Percentiles rank a stretch among this genome's conserved stretches.
phyloP scores from a whole-genome alignment of 2,113 vertebrate species.

The Crotalus helleri region DNA sequence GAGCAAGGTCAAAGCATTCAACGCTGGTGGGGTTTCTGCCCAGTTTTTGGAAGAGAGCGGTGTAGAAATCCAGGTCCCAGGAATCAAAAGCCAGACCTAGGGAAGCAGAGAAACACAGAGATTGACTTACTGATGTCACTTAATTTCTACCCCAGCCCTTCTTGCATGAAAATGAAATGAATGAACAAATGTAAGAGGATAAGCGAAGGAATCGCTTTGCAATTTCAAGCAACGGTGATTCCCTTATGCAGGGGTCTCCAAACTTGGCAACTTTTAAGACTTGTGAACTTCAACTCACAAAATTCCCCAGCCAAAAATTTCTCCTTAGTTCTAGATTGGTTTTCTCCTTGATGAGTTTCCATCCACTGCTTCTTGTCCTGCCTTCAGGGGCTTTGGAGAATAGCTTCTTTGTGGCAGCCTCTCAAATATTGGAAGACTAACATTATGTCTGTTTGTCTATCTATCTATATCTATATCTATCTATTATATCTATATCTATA shows the following conservation, averaged over 20 bases:
- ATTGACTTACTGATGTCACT: neutral
- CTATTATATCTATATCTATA: no score
- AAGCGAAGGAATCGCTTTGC: neutral
- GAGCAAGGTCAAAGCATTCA: constrained; percentile 89
- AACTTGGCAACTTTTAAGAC: neutral
- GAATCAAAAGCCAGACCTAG: constrained; percentile 85
- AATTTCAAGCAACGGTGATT: neutral
- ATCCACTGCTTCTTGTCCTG: no score
- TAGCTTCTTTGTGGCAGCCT: neutral
- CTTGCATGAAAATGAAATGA: neutral
- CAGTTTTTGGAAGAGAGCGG: constrained; percentile 77
- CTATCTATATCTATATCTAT: no score
- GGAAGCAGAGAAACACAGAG: neutral
- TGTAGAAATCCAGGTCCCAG: constrained; percentile 91
- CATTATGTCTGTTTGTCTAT: no score
- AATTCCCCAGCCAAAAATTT: no score
- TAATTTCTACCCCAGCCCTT: neutral
- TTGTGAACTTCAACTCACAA: neutral
- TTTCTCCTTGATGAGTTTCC: no score
- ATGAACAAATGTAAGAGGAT: neutral
- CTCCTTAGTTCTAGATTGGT: no score
- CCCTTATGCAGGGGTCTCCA: neutral
- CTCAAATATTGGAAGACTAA: no score
- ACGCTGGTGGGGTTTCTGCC: constrained; percentile 85
- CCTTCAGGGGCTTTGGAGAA: no score